Base-by-base conservation (phyloP, 2,113 vertebrate species). In the Phyllostomus discolor region DNA sequence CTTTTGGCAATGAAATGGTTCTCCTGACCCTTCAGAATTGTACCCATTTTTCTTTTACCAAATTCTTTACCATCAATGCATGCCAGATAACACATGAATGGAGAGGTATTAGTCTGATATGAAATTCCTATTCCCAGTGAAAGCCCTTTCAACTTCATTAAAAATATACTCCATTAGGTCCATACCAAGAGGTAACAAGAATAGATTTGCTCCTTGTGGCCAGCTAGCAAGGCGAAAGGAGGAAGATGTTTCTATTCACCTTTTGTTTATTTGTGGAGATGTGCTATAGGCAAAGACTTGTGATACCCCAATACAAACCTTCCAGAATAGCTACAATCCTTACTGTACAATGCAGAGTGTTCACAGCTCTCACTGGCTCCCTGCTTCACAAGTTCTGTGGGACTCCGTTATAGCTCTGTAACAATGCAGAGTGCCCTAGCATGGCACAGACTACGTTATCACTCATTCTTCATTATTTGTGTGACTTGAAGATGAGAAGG, bases 381-480 rank as follows among this genome's bases (percentile, higher is more conserved):
- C 10, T 79, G 54, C 26, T 88, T 52, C 31, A 38, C 8, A n/a
- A 28, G 48, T 81, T 92, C 41, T 52, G 11, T 46, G 70, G 10
- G 20, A 33, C 17, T 87, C 33, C 80, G 96, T 78, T 93, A 59
- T 81, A 50, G 70, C 10, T 78, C 50, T 73, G 43, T 70, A 73
- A 96, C 52, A 90, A 78, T 79, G 83, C 62, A 33, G n/a, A 83
- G 24, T 1, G 10, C 73, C 52, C 46, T 28, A 19, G 28, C 11
- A 28, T 20, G 87, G 78, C 19, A 10, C 28, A 84, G 46, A 52
- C 69, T 26, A 2, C 85, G 79, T 76, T 93, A 94, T 93, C 89
- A 28, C 31, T 86, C 38, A 80, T 15, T 86, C 52, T 38, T 62
- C 41, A 67, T 84, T 97, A 96, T 88, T 91, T 94, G 59, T 85